Base-by-base conservation (phyloP, 2,113 vertebrate genomes). In the Amblyornis subalaris region DNA sequence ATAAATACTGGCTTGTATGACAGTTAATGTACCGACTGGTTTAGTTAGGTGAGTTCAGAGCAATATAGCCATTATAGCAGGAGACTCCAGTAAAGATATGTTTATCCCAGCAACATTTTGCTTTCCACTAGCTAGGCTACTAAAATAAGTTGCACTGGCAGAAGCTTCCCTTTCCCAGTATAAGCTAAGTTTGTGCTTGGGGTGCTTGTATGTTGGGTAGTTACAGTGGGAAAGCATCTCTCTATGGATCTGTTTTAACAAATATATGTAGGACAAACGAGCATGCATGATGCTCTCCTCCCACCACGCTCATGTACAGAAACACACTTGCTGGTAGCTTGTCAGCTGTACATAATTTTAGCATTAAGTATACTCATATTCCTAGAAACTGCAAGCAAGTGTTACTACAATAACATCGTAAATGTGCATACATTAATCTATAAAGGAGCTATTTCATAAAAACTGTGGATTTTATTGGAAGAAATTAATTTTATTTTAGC, bases 331-430 rank as follows among this genome's bases (percentile, higher is more conserved):
- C 85, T 94, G 84, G 57, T 82, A 57, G 65, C 71, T 89, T 89
- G 72, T 89, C 93, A 95, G 69, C 80, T 90, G 50, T 66, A 44
- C 76, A 23, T 96, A 81, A 92, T 96, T 95, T 84, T 91, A 90
- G 86, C 4, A 40, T 88, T 75, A 90, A 95, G 67, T 71, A 76
- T 88, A 77, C 45, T 85, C 40, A 79, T 91, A 95, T 96, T 73
- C 83, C 78, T 83, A 86, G 76, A 86, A 88, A 62, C 85, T 70
- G 60, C 12, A 76, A 80, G 82, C 12, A 76, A 80, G 82, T 2
- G 9, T 94, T 95, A 88, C 89, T 92, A 93, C 66, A 93, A 58
- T 83, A 89, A 78, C n/a, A 57, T 78, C 0, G 0, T 80, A 91
- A 65, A 89, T 85, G 65, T 86, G 75, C 88, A 65, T 86, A 70